Conservation (phyloP, 2,113 vertebrate genomes). For the Tursiops truncatus region DNA sequence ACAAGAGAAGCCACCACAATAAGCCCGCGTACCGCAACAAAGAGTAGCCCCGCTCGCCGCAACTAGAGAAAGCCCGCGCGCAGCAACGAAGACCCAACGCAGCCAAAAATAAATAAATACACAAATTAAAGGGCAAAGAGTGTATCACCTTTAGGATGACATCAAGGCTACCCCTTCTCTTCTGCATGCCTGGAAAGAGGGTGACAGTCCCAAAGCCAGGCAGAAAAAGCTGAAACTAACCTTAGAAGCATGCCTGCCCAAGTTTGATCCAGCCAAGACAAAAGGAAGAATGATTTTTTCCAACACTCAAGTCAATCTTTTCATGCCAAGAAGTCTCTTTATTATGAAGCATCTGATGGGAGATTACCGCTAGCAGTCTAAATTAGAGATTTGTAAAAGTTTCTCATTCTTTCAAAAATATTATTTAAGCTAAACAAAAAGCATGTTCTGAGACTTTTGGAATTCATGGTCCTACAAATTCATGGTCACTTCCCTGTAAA, state of each 20-base stretch:
- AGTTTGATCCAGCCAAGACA: neutral
- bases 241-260: neutral
- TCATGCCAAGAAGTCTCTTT: neutral
- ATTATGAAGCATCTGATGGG: neutral
- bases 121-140: neutral
- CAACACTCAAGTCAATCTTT: neutral
- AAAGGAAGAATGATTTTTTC: neutral
- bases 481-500: neutral
- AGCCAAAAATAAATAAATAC: too few relatives aligned
- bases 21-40: too few relatives aligned
- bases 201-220: neutral
- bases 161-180: neutral
- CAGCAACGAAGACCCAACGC: too few relatives aligned
- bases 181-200: neutral
- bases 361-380: neutral
- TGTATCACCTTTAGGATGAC: neutral
- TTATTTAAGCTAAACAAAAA: neutral
- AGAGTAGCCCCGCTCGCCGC: too few relatives aligned
- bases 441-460: neutral
- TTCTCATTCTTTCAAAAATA: neutral
- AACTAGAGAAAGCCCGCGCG: too few relatives aligned
- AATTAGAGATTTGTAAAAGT: neutral
- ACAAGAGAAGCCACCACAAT: too few relatives aligned
- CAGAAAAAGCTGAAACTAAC: neutral
- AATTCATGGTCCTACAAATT: neutral